Conservation (phyloP, 2,888 invertebrate genomes). For the Alentia gelatinosa region DNA sequence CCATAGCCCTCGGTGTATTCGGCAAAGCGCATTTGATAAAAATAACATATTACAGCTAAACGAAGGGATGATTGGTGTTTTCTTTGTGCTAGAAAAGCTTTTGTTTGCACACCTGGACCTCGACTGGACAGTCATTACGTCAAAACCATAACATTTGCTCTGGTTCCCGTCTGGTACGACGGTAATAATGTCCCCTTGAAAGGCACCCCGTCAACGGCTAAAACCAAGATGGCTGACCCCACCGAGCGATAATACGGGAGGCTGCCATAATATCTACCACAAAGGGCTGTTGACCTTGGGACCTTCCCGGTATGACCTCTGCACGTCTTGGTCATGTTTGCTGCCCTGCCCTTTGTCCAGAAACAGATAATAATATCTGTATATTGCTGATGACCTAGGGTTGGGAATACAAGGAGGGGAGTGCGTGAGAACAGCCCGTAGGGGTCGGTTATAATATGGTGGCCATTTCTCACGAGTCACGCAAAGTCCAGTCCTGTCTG, state of each 20-base stretch:
- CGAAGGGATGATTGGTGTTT: background rate
- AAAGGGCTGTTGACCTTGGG: background rate
- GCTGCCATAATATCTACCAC: background rate
- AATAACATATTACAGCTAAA: background rate
- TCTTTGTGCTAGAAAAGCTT: no score
- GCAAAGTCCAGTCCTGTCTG: background rate
- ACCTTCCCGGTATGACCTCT: background rate
- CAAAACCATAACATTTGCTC: background rate
- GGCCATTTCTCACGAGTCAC: background rate
- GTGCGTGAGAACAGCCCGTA: background rate
- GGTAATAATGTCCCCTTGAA: background rate
- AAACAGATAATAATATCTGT: background rate
- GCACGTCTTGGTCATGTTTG: background rate
- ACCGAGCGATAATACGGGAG: background rate
- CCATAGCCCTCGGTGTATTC: background rate
- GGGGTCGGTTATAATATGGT: background rate
- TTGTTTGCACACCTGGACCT: slow-evolving; percentile 7
- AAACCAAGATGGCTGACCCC: background rate
- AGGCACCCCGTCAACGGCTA: background rate
- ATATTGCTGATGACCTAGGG: background rate
- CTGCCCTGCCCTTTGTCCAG: background rate
- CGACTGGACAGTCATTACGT: background rate
- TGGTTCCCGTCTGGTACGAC: background rate
- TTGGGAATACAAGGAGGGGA: background rate
- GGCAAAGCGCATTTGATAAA: background rate